A percentile compares a stretch with the other conserved stretches of the same genome.
Evolutionary conservation across 2,888 invertebrate genomes (phyloP).

Genomic region (Pyralis farinalis): DNA sequence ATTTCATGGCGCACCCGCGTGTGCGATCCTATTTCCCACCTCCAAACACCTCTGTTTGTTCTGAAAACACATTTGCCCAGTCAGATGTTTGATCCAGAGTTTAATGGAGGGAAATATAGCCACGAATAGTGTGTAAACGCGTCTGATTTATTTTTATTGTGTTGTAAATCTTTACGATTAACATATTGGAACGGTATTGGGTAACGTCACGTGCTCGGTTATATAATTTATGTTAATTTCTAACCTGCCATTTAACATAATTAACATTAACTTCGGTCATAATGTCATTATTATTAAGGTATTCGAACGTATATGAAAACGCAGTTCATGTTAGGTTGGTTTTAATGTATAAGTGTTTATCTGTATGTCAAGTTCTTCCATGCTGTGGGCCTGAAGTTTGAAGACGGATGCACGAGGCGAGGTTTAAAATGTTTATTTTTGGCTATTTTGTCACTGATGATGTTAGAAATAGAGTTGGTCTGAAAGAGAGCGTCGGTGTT

Average conservation of each 20-base stretch:
- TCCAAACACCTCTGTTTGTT: conserved; percentile 43
- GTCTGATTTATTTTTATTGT: conserved; percentile 31
- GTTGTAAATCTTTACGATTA: conserved; percentile 18
- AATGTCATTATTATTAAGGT: too few species aligned
- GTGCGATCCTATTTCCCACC: conserved; percentile 10
- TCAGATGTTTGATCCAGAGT: conserved; percentile 57
- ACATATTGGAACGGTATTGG: conserved; percentile 5
- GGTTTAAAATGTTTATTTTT: too few species aligned
- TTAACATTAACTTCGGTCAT: too few species aligned
- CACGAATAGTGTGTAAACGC: conserved; percentile 27
- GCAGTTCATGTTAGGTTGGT: too few species aligned
- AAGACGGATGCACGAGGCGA: too few species aligned
- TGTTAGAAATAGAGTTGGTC: too few species aligned
- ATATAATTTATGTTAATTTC: conserved; percentile 6
- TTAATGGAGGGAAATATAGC: conserved; percentile 58
- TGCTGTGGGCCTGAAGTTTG: too few species aligned
- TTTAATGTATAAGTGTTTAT: too few species aligned
- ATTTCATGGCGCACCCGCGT: conserved; percentile 48
- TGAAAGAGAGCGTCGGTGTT: too few species aligned
- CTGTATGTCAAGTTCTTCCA: too few species aligned
- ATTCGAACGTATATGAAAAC: too few species aligned
- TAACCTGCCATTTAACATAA: conserved; percentile 11
- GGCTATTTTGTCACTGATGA: too few species aligned
- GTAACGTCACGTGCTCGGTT: conserved; percentile 4
- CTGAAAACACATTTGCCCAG: conserved; percentile 66